Evolutionary conservation across 2,888 invertebrate genomes (phyloP).

Genomic region (Eupeodes latifasciatus): DNA sequence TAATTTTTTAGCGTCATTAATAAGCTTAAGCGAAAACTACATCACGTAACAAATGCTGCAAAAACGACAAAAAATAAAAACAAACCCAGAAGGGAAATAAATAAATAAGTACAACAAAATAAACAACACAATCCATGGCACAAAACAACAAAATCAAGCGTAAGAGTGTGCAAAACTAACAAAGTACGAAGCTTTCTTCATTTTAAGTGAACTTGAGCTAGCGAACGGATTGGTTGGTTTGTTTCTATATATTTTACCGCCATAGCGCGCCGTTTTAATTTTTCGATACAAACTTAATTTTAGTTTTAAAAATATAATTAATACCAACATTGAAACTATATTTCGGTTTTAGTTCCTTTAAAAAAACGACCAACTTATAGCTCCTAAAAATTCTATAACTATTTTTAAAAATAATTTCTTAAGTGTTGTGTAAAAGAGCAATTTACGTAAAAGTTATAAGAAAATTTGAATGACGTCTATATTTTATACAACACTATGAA

Average conservation of each 20-base stretch:
- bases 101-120: constrained; percentile 67
- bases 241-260: constrained; percentile 26
- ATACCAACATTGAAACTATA: not conserved
- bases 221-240: constrained; percentile 64
- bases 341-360: not conserved
- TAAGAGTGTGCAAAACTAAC: constrained; percentile 48
- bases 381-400: constrained; percentile 9
- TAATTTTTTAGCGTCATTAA: constrained; percentile 76
- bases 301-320: not conserved
- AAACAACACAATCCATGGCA: constrained; percentile 60
- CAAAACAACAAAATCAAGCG: constrained; percentile 57
- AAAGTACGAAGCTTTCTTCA: constrained; percentile 69
- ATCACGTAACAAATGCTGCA: constrained; percentile 62
- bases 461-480: constrained; percentile 7
- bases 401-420: constrained; percentile 37
- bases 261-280: constrained; percentile 4
- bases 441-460: constrained; percentile 65
- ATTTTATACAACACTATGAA: constrained; percentile 43
- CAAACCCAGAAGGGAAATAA: constrained; percentile 52
- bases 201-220: constrained; percentile 74
- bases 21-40: constrained; percentile 74
- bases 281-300: not conserved
- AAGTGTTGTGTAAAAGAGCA: constrained; percentile 57
- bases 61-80: constrained; percentile 40
- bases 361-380: not conserved